Evolutionary conservation across 2,888 invertebrate genomes (phyloP), one percentile per base, ranked within the genome.

Genomic region (Caenorhabditis japonica): DNA sequence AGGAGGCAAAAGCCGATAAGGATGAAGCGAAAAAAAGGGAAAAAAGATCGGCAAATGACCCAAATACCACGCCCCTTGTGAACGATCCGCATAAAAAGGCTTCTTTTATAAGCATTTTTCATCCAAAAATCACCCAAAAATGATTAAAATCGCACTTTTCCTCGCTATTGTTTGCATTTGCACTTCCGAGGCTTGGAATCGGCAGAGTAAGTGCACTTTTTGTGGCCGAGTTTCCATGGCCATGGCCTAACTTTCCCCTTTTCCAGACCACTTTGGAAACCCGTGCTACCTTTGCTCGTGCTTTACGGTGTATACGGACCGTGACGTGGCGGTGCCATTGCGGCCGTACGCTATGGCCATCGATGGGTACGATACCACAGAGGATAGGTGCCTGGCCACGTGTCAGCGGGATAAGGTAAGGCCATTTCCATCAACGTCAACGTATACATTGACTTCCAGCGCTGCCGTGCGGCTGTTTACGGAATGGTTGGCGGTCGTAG

Each of bases 401-500:
- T 87, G 87, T 53, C 68, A 80, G 41, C 58, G 80, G 19, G 85
- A 87, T 39, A 27, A 68, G 66, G 84, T 83, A 46, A 52, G 41
- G 15, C 21, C 13, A 2, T 8, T 15, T 30, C 15, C 30, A 13
- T 27, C 7, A 8, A 23, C 3, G 8, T 15, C n/a, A n/a, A n/a
- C n/a, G n/a, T n/a, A n/a, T n/a, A n/a, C n/a, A n/a, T n/a, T 13
- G 41, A 21, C 0, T 21, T 84, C 62, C 70, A 85, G 85, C 56
- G 74, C 23, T 87, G 87, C 75, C 75, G 77, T 23, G 83, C 84
- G 10, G 87, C 79, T 3, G 85, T 85, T 15, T 87, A 83, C 53
- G 87, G 87, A 23, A 78, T 84, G 69, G 81, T 86, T 21, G 87
- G 87, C 8, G 87, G 87, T 1, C 64, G 86, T 30, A 76, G 80